Conservation (phyloP, 1,140 invertebrate species). For the Heliconius congener region DNA sequence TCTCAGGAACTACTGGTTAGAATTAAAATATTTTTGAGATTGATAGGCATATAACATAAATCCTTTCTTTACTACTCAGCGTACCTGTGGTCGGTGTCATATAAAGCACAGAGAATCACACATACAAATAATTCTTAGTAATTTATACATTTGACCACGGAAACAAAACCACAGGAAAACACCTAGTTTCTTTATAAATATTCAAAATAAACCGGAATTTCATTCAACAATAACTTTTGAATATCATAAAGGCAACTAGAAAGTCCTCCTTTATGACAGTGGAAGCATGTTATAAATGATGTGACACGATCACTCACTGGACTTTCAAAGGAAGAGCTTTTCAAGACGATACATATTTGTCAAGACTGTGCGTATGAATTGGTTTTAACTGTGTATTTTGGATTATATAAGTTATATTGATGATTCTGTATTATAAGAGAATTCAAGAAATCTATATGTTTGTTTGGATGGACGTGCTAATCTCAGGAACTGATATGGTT, state of each 20-base stretch:
- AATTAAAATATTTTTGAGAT: no score
- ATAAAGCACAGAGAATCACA: no score
- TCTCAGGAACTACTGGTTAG: no score
- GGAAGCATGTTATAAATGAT: slow-evolving; percentile 4
- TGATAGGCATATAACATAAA: no score
- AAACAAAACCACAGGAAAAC: neutral
- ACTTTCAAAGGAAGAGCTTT: slow-evolving; percentile 1
- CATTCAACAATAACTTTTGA: neutral
- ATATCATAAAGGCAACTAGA: slow-evolving; percentile 8
- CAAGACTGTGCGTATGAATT: neutral
- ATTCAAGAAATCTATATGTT: neutral
- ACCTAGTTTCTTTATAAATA: neutral
- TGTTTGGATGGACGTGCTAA: neutral
- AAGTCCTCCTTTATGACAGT: neutral
- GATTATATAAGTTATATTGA: neutral
- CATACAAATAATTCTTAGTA: no score
- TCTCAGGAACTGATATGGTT: neutral
- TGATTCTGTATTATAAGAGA: neutral
- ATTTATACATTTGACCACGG: no score
- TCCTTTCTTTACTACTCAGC: no score
- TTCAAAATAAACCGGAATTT: neutral
- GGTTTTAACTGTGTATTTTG: slow-evolving; percentile 6
- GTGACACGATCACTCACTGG: neutral
- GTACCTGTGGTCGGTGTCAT: no score
- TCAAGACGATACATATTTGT: neutral